Evolutionary conservation across 2,888 invertebrate genomes (phyloP).

Genomic region (Liodrosophila aerea): DNA sequence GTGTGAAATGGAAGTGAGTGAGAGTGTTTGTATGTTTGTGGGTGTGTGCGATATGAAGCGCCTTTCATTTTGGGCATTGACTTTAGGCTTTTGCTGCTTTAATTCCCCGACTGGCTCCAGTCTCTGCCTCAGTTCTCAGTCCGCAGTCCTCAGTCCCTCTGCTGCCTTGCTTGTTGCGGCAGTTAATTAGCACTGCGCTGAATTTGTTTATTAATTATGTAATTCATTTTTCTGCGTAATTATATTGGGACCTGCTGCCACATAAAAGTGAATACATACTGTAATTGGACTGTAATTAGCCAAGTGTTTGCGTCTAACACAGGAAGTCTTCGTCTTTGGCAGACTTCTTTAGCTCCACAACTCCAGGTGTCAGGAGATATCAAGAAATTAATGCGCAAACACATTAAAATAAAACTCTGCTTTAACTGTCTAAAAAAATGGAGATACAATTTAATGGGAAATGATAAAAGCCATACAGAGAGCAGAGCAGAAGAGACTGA

Average conservation of each 20-base stretch:
- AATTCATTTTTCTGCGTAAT: constrained; percentile 75
- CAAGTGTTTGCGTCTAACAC: constrained; percentile 31
- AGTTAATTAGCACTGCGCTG: constrained; percentile 70
- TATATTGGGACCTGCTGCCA: constrained; percentile 63
- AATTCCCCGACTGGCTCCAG: constrained; percentile 30
- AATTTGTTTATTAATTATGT: constrained; percentile 77
- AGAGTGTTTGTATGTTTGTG: constrained; percentile 21
- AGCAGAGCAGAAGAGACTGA: too few relatives aligned
- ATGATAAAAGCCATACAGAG: not conserved
- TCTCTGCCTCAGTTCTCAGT: not conserved
- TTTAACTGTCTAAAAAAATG: constrained; percentile 20
- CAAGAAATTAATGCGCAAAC: constrained; percentile 33
- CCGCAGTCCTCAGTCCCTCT: not conserved
- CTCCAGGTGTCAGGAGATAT: constrained; percentile 35
- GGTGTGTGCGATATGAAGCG: constrained; percentile 42
- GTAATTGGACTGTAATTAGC: constrained; percentile 72
- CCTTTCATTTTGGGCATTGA: constrained; percentile 54
- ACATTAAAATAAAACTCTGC: constrained; percentile 22
- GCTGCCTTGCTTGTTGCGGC: constrained; percentile 9
- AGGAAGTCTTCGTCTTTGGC: too few relatives aligned
- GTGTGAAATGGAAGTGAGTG: constrained; percentile 5
- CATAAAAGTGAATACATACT: constrained; percentile 58
- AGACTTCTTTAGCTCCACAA: too few relatives aligned
- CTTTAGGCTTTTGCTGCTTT: constrained; percentile 48
- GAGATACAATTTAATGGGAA: constrained; percentile 4